phyloP scores from a whole-genome alignment of 1,140 invertebrate species.

The Phthorimaea operculella region DNA sequence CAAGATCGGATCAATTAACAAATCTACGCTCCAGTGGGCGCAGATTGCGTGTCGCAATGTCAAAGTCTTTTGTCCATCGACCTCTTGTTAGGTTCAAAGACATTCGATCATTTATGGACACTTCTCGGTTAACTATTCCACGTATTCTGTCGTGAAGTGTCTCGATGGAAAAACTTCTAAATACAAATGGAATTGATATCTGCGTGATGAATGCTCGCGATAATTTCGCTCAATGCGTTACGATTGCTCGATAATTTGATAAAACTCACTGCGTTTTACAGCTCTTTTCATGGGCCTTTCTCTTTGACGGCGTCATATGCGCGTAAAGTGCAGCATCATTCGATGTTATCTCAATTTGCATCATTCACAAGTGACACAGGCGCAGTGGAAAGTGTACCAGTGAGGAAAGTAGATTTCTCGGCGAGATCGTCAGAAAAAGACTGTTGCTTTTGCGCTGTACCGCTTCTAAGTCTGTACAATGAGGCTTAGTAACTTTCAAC shows the following conservation, averaged over 20 bases:
- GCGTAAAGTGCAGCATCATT: conserved; percentile 8
- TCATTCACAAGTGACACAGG: conserved; percentile 9
- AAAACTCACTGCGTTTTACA: too few species aligned
- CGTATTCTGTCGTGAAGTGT: too few species aligned
- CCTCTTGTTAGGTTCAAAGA: conserved; percentile 18
- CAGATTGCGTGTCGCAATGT: conserved; percentile 19
- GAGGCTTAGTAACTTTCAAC: not conserved
- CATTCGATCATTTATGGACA: conserved; percentile 5
- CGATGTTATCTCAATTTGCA: conserved; percentile 17
- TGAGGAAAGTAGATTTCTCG: conserved; percentile 20
- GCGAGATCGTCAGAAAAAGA: not conserved
- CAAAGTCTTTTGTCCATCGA: conserved; percentile 18
- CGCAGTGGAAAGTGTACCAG: conserved; percentile 20
- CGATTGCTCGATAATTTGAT: too few species aligned
- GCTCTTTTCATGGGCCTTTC: conserved; percentile 6
- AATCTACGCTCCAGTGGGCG: conserved; percentile 11
- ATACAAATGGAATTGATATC: not conserved
- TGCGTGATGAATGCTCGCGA: too few species aligned
- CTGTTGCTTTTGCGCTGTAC: not conserved
- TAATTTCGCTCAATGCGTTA: too few species aligned
- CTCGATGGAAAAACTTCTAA: not conserved
- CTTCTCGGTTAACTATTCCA: not conserved
- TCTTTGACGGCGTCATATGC: conserved; percentile 10
- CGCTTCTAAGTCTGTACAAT: not conserved
- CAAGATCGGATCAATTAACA: conserved; percentile 8